A percentile compares a stretch with the other conserved stretches of the same genome.
Evolutionary conservation across 2,113 vertebrate genomes (phyloP).

Genomic region (Passer montanus): DNA sequence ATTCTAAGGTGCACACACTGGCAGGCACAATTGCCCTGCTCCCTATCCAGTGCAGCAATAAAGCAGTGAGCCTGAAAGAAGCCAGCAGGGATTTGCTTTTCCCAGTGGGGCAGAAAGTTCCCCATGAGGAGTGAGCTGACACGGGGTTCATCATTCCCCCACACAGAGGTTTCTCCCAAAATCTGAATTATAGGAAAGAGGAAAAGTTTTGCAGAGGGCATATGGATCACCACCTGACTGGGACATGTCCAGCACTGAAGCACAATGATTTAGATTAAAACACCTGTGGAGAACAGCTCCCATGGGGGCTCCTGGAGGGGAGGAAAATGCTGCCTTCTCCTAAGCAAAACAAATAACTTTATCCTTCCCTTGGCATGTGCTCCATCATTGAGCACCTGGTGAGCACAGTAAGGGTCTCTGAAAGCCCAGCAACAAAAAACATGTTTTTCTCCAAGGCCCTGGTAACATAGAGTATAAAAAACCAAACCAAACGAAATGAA

Average conservation of each 20-base stretch:
- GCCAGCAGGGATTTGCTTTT: neutral
- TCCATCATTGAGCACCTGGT: neutral
- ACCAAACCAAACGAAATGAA: too few species aligned
- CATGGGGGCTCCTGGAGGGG: neutral
- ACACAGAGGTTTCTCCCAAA: neutral
- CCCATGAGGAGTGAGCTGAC: neutral
- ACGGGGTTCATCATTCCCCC: neutral
- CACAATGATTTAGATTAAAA: neutral
- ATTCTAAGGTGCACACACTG: neutral
- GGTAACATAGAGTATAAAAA: neutral
- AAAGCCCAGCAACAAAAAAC: neutral
- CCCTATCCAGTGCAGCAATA: neutral
- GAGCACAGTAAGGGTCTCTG: neutral
- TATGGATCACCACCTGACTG: neutral
- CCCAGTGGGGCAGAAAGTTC: neutral
- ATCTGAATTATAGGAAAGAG: fast-evolving
- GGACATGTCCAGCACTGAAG: neutral
- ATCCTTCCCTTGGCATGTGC: neutral
- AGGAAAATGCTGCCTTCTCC: neutral
- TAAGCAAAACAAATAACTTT: neutral
- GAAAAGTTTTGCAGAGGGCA: neutral
- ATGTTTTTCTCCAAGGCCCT: neutral
- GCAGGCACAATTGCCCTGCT: neutral
- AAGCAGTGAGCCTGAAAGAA: neutral
- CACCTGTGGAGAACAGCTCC: neutral